These are phyloP conservation scores for Anoura caudifer DNA, from an alignment of 2,113 vertebrate species.

Conservation along the genomic window DNA sequence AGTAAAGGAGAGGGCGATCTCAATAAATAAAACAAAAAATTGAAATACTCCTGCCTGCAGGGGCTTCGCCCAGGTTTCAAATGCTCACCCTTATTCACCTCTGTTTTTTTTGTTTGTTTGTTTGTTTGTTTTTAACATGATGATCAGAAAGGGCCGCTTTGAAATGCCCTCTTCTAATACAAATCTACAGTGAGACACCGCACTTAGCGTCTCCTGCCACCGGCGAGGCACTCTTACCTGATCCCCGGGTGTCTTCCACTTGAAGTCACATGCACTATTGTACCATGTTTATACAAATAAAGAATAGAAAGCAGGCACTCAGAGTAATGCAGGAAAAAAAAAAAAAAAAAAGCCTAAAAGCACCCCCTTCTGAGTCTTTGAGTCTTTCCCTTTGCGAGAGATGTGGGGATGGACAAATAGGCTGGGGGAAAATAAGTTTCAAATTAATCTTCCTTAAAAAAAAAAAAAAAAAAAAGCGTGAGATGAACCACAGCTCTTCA, in stretches of 20 bases:
- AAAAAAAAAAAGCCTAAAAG: slow-evolving; percentile 33
- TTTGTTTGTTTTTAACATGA: slow-evolving; percentile 18
- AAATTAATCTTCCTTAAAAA: slow-evolving; percentile 51
- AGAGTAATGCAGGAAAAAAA: not conserved
- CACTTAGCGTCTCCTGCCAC: slow-evolving; percentile 27
- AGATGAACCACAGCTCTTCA: not conserved
- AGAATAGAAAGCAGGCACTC: slow-evolving; percentile 42
- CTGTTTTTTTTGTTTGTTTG: slow-evolving; percentile 69
- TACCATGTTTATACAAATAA: slow-evolving; percentile 67
- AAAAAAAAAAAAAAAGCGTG: slow-evolving; percentile 43
- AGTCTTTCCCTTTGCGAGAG: not conserved
- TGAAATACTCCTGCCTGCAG: slow-evolving; percentile 44
- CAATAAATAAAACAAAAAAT: slow-evolving; percentile 81
- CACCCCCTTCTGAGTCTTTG: not conserved
- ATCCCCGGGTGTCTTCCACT: slow-evolving; percentile 47
- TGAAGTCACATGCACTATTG: slow-evolving; percentile 52
- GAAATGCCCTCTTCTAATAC: slow-evolving; percentile 56
- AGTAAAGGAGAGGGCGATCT: slow-evolving; percentile 74
- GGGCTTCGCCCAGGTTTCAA: not conserved
- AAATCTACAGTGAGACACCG: slow-evolving; percentile 44
- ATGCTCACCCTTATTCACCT: slow-evolving; percentile 41
- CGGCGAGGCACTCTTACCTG: slow-evolving; percentile 27
- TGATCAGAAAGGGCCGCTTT: slow-evolving; percentile 64
- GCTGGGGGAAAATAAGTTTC: slow-evolving; percentile 53
- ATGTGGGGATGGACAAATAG: not conserved